Evolutionary conservation across 2,888 invertebrate genomes (phyloP), one percentile per base, ranked within the genome.

Genomic region (Caenorhabditis afra): DNA sequence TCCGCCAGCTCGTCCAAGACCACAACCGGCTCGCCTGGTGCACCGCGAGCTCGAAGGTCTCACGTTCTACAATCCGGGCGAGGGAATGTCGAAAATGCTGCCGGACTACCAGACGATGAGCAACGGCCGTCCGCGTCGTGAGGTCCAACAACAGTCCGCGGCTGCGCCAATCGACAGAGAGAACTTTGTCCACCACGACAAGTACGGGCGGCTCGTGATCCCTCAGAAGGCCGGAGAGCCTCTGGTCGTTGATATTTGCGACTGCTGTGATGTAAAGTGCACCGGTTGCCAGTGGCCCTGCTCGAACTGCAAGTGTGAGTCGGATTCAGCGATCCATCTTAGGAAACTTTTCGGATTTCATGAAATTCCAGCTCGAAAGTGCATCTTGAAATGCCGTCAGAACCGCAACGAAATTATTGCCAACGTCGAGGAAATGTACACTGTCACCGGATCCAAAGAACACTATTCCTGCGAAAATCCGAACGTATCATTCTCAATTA

Each of bases 201-300:
- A 45, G 20, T 44, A 18, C 8, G 77, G 77, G 20, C 61, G 52
- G 20, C 37, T 71, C 7, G 29, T 29, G 29, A 29, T 29, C 29
- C 29, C 29, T 29, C 29, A 3, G 29, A 29, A 29, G 29, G 7
- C 3, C 29, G 29, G 29, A n/a, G n/a, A n/a, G n/a, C n/a, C n/a
- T n/a, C n/a, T n/a, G n/a, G 29, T 29, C 29, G 29, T 29, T 12
- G 78, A 78, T 58, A 39, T 73, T 5, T 78, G 78, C 29, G 78
- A 78, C 50, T 78, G 78, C 29, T 37, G 71, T 10, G 14, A 35
- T 23, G 3, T 12, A 10, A n/a, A 52, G 0, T 78, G 78, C 39
- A 14, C 18, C 22, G 78, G 78, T 1, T 78, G 78, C n/a, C 53
- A 73, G 0, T 78, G 78, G 78, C 71, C 71, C 12, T 78, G 78